These are phyloP conservation scores for Eudorcas thomsonii DNA, from an alignment of 2,113 vertebrate genomes.

Conservation along the genomic window DNA sequence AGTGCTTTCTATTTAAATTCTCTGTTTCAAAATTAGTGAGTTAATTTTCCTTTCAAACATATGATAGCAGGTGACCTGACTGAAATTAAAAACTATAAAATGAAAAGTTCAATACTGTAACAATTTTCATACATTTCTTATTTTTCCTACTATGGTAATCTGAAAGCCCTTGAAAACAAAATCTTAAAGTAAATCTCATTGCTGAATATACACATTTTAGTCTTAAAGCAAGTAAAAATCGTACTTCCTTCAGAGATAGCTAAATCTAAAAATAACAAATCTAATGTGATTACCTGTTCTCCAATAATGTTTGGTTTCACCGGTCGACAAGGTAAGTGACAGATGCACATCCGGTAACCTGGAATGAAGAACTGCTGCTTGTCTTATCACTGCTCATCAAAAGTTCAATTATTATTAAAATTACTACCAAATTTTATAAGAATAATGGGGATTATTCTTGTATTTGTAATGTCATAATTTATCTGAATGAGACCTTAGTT, in stretches of 20 bases:
- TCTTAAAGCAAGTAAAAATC: background rate
- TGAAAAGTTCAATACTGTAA: background rate
- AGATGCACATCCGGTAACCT: slow-evolving; percentile 98
- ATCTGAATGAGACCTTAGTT: slow-evolving; percentile 21
- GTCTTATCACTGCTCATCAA: background rate
- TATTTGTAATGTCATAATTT: background rate
- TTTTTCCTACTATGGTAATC: background rate
- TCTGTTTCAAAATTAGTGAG: background rate
- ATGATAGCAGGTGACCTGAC: background rate
- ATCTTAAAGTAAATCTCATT: background rate
- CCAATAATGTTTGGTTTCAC: slow-evolving; percentile 85
- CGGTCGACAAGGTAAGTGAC: slow-evolving; percentile 91
- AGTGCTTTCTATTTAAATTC: slow-evolving; percentile 25
- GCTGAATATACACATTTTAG: background rate
- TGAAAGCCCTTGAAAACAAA: background rate
- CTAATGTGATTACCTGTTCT: slow-evolving; percentile 85
- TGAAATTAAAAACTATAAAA: slow-evolving; percentile 10
- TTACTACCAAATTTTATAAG: background rate
- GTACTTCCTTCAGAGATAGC: background rate
- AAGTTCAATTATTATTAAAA: background rate
- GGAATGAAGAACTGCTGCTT: slow-evolving; percentile 55
- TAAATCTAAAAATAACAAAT: background rate
- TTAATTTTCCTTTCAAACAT: slow-evolving; percentile 25
- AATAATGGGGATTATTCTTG: background rate
- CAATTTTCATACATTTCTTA: background rate